phyloP scores from a whole-genome alignment of 1,140 invertebrate species.

The Archivesica marissinica region DNA sequence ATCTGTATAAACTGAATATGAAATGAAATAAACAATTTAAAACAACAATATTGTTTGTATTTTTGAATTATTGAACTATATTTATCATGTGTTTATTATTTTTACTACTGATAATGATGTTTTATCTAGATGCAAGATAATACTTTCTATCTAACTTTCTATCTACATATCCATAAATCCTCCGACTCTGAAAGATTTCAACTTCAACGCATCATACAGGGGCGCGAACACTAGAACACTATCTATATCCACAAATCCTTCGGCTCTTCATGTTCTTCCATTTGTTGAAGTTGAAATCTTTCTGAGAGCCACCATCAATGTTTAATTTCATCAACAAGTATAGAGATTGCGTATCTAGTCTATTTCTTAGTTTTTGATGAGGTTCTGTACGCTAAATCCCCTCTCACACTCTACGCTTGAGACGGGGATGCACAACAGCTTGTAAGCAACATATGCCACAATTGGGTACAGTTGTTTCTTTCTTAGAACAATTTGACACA shows the following conservation, averaged over 20 bases:
- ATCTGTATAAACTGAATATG: too few species aligned
- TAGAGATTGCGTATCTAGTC: background rate
- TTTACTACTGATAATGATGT: too few species aligned
- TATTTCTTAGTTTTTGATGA: conserved; percentile 29
- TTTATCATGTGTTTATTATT: too few species aligned
- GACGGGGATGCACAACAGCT: background rate
- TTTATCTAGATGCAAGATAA: too few species aligned
- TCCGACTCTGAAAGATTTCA: too few species aligned
- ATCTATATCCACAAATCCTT: conserved; percentile 19
- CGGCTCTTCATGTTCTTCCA: conserved; percentile 18
- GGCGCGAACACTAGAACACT: too few species aligned
- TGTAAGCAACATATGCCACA: conserved; percentile 13
- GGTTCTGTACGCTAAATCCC: conserved; percentile 19
- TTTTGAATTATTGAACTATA: too few species aligned
- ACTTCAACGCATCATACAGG: too few species aligned
- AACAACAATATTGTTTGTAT: too few species aligned
- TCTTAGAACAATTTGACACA: background rate
- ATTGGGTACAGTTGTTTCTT: background rate
- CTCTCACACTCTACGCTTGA: conserved; percentile 3
- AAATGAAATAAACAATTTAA: too few species aligned
- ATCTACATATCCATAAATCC: too few species aligned
- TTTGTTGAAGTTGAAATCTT: background rate
- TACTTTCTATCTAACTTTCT: too few species aligned
- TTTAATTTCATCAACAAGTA: background rate
- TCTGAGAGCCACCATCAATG: background rate